phyloP scores from a whole-genome alignment of 1,140 invertebrate genomes.

The Zaprionus ghesquierei region DNA sequence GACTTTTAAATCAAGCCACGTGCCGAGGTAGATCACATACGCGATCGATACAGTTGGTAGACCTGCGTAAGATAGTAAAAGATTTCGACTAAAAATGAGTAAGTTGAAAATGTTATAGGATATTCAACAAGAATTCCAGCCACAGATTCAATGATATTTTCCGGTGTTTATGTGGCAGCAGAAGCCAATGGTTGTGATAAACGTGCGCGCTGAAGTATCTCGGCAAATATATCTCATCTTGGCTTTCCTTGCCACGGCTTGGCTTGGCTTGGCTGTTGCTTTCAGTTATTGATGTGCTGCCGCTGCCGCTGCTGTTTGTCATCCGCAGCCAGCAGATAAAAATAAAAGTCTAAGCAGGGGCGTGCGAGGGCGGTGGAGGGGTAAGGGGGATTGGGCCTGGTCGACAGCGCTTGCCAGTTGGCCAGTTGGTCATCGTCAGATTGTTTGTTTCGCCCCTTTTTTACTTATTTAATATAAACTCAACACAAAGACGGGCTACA shows the following conservation, averaged over 20 bases:
- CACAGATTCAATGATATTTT: neutral
- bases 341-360: slow-evolving; percentile 50
- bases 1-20: slow-evolving; percentile 70
- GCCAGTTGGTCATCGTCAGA: slow-evolving; percentile 35
- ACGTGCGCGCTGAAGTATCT: slow-evolving; percentile 15
- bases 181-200: slow-evolving; percentile 20
- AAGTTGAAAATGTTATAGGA: too few species aligned
- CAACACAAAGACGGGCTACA: slow-evolving; percentile 58
- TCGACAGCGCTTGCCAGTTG: slow-evolving; percentile 3
- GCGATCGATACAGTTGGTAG: neutral
- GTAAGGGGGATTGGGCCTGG: neutral
- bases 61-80: too few species aligned
- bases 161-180: neutral
- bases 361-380: neutral
- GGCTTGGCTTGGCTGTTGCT: slow-evolving; percentile 22
- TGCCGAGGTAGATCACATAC: slow-evolving; percentile 17
- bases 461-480: slow-evolving; percentile 70
- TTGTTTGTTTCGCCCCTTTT: slow-evolving; percentile 36
- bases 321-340: slow-evolving; percentile 55
- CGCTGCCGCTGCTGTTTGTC: slow-evolving; percentile 38
- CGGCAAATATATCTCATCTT: slow-evolving; percentile 14
- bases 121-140: neutral
- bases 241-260: slow-evolving; percentile 6
- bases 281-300: slow-evolving; percentile 52
- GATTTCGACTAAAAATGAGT: too few species aligned